A percentile compares a stretch with the other conserved stretches of the same genome.
These are phyloP conservation scores for Nyctibius bracteatus DNA, from an alignment of 2,113 vertebrate species.

Conservation along the genomic window DNA sequence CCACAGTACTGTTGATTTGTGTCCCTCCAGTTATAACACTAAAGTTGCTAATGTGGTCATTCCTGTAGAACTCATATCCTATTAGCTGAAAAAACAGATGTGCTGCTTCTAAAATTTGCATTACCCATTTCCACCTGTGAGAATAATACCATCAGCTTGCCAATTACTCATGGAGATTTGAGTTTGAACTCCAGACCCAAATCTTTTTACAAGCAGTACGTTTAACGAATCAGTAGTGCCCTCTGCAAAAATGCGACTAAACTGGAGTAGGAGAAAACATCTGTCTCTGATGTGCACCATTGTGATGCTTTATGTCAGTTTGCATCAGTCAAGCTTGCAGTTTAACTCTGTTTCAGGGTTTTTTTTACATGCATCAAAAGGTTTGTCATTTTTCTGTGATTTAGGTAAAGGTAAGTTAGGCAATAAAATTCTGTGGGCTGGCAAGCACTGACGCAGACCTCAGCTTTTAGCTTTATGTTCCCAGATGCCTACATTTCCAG, in stretches of 20 bases:
- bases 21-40: not conserved
- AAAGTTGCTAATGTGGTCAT: slow-evolving; percentile 13
- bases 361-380: slow-evolving; percentile 54
- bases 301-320: slow-evolving; percentile 59
- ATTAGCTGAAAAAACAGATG: slow-evolving; percentile 47
- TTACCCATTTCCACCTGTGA: slow-evolving; percentile 42
- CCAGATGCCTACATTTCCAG: slow-evolving; percentile 60
- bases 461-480: slow-evolving; percentile 60
- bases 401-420: slow-evolving; percentile 59
- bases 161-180: slow-evolving; percentile 2
- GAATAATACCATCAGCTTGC: not conserved
- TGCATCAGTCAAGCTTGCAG: slow-evolving; percentile 57
- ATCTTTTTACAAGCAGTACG: not conserved
- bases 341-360: slow-evolving; percentile 13
- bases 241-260: not conserved
- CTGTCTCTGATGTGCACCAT: slow-evolving; percentile 19
- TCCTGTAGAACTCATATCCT: slow-evolving; percentile 8
- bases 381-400: slow-evolving; percentile 65
- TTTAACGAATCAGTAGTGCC: slow-evolving; percentile 3
- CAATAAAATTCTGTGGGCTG: slow-evolving; percentile 59
- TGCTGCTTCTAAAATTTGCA: slow-evolving; percentile 43
- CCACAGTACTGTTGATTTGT: not conserved
- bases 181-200: slow-evolving; percentile 32
- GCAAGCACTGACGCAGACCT: slow-evolving; percentile 61
- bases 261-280: slow-evolving; percentile 47